Evolutionary conservation across 2,888 invertebrate species (phyloP).

Genomic region (Plebejus melissa): DNA sequence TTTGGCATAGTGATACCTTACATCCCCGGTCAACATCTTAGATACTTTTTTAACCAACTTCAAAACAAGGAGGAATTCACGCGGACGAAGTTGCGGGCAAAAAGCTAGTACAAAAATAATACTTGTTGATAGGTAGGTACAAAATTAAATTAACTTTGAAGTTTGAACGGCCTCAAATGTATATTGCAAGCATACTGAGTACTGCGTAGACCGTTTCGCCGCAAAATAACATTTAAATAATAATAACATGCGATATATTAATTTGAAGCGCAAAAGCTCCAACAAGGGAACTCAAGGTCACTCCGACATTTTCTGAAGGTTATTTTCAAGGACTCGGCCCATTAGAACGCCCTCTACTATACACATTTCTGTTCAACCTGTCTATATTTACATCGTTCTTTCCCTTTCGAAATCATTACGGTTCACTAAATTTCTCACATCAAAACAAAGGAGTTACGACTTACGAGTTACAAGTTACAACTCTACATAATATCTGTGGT

Average conservation of each 20-base stretch:
- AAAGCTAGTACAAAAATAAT: not conserved
- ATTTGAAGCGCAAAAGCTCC: not conserved
- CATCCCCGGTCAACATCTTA: too few relatives aligned
- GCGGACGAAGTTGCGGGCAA: too few relatives aligned
- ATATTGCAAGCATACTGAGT: too few relatives aligned
- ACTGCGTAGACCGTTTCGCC: not conserved
- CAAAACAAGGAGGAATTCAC: too few relatives aligned
- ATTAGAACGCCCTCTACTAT: slow-evolving; percentile 22
- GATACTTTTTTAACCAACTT: too few relatives aligned
- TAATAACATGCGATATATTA: not conserved
- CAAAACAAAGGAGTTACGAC: not conserved
- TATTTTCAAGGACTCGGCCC: slow-evolving; percentile 52
- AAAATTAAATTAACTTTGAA: not conserved
- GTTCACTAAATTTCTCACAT: not conserved
- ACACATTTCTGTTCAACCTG: slow-evolving; percentile 21
- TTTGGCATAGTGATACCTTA: too few relatives aligned
- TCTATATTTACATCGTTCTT: slow-evolving; percentile 26
- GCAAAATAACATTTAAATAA: not conserved
- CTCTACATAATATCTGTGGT: not conserved
- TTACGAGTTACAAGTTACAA: not conserved
- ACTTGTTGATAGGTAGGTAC: not conserved
- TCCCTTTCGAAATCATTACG: slow-evolving; percentile 21
- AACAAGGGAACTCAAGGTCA: slow-evolving; percentile 36
- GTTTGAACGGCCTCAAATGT: not conserved
- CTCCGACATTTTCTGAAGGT: slow-evolving; percentile 47